Evolutionary conservation across 2,113 vertebrate genomes (phyloP).

Genomic region (Nyctibius bracteatus): DNA sequence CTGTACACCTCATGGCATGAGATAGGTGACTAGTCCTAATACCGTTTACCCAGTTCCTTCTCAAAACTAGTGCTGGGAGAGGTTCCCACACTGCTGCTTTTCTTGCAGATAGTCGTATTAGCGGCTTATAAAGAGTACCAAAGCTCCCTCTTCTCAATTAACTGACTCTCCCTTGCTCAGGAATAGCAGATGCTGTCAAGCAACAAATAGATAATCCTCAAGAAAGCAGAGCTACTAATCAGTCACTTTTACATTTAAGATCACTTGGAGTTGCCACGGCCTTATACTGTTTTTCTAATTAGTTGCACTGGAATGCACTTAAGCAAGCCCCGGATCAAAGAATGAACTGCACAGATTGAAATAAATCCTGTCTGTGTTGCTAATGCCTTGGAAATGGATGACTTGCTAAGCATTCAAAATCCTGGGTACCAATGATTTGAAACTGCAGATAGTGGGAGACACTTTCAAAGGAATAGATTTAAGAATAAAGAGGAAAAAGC

Average conservation of each 20-base stretch:
- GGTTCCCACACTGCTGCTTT: background rate
- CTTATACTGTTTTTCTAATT: conserved; percentile 44
- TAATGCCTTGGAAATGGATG: conserved; percentile 42
- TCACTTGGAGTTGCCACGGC: conserved; percentile 18
- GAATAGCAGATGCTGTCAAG: background rate
- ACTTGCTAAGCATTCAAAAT: conserved; percentile 36
- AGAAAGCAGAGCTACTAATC: conserved; percentile 38
- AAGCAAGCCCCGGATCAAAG: conserved; percentile 46
- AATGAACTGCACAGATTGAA: conserved; percentile 51
- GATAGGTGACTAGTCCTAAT: background rate
- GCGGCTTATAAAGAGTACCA: background rate
- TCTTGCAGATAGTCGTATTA: background rate
- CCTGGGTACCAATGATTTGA: background rate
- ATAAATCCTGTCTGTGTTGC: conserved; percentile 47
- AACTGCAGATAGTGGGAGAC: background rate
- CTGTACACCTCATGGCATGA: background rate
- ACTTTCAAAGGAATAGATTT: conserved; percentile 2
- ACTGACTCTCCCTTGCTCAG: background rate
- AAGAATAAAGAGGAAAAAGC: background rate
- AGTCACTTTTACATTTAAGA: conserved; percentile 31
- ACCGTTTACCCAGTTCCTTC: background rate
- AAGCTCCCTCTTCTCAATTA: background rate
- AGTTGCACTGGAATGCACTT: conserved; percentile 60
- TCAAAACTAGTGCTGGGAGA: background rate
- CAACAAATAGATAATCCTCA: conserved; percentile 14